Evolutionary conservation across 37 sponge, comb jelly and placozoan genomes (phyloP).

Genomic region (Beroe ovata): DNA sequence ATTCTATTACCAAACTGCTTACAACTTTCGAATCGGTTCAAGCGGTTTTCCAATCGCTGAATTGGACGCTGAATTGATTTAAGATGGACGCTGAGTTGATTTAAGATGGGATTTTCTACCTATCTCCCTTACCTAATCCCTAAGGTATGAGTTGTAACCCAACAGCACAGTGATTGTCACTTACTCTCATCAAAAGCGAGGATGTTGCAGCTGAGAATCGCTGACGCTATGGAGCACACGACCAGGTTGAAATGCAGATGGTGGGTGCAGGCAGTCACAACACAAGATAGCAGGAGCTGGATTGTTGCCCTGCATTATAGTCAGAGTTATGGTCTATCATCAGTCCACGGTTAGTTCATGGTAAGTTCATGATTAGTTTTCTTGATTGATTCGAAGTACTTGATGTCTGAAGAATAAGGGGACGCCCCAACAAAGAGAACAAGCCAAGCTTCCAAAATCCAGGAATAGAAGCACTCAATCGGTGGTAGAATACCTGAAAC

Average conservation of each 20-base stretch:
- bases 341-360: too few species aligned
- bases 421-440: background rate
- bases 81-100: too few species aligned
- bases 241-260: background rate
- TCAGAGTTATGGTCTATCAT: too few species aligned
- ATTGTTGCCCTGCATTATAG: background rate
- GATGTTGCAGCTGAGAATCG: conserved; percentile 22
- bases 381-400: background rate
- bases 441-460: conserved; percentile 4
- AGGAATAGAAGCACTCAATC: background rate
- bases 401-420: background rate
- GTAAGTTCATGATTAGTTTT: too few species aligned
- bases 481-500: conserved; percentile 3
- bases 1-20: too few species aligned
- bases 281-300: background rate
- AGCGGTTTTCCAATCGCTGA: too few species aligned
- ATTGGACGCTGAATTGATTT: too few species aligned
- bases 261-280: background rate
- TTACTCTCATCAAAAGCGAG: background rate
- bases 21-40: too few species aligned
- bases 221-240: background rate
- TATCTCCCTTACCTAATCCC: too few species aligned
- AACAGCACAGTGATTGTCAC: background rate
- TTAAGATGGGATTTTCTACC: too few species aligned
- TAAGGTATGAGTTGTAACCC: too few species aligned